Conservation (phyloP, 2,888 invertebrate genomes). For the Pimpla rufipes region DNA sequence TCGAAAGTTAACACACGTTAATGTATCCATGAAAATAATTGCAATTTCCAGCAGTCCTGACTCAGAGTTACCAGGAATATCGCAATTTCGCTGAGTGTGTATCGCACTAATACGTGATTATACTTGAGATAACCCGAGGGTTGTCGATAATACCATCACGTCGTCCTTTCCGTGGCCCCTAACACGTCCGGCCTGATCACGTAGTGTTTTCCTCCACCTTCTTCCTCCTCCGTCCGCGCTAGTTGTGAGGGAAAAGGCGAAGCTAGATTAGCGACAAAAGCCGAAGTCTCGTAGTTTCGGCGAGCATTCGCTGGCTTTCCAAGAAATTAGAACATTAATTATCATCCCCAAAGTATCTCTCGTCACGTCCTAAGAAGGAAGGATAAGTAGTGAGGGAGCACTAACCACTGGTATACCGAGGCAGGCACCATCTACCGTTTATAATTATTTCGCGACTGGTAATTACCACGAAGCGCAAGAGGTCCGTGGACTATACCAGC, state of each 20-base stretch:
- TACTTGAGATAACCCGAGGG: constrained; percentile 22
- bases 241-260: constrained; percentile 6
- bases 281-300: constrained; percentile 18
- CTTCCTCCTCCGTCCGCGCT: not conserved
- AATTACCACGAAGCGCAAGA: constrained; percentile 38
- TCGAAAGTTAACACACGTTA: no score
- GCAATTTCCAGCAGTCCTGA: no score
- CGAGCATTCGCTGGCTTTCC: constrained; percentile 9
- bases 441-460: constrained; percentile 51
- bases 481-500: not conserved
- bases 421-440: constrained; percentile 14
- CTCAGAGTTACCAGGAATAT: no score
- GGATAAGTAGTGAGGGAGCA: constrained; percentile 6
- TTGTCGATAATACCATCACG: constrained; percentile 20
- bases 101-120: constrained; percentile 10
- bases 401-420: not conserved
- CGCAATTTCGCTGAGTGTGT: not conserved
- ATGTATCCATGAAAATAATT: no score
- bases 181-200: constrained; percentile 18
- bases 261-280: constrained; percentile 32
- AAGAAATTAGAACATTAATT: constrained; percentile 39
- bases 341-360: constrained; percentile 12
- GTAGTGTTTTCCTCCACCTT: not conserved
- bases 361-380: constrained; percentile 25
- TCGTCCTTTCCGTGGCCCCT: constrained; percentile 19